Percentiles rank a stretch among this genome's conserved stretches.
Conservation (phyloP, 2,888 invertebrate species). For the Hybos culiciformis region DNA sequence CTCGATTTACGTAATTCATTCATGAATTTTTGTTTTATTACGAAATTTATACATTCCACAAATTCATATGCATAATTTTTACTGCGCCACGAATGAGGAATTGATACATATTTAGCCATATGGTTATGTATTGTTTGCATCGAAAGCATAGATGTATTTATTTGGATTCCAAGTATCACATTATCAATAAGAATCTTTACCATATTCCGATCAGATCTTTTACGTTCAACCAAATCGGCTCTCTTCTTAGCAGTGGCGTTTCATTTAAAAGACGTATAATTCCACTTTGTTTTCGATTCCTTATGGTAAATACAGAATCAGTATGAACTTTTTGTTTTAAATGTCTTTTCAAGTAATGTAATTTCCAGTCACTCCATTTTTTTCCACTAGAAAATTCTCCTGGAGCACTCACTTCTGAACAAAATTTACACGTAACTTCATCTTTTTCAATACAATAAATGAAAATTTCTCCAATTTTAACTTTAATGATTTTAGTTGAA, state of each 20-base stretch:
- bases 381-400: slow-evolving; percentile 2
- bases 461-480: slow-evolving; percentile 1
- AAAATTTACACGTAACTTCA: slow-evolving; percentile 2
- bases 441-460: slow-evolving; percentile 2
- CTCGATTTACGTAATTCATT: no score
- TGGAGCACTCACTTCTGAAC: slow-evolving; percentile 1
- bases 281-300: no score
- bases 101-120: background rate
- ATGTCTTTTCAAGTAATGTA: background rate
- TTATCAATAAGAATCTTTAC: background rate
- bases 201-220: background rate
- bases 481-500: background rate
- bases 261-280: no score
- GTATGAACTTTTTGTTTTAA: background rate
- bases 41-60: no score
- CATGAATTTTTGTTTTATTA: no score
- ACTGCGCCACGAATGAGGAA: background rate
- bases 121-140: background rate
- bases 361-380: background rate
- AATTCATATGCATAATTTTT: background rate
- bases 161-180: background rate
- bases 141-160: background rate
- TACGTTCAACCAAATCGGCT: background rate
- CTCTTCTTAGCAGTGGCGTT: no score
- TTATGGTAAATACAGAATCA: background rate